Base-by-base conservation (phyloP, 2,113 vertebrate species). In the Hiodon tergisus region DNA sequence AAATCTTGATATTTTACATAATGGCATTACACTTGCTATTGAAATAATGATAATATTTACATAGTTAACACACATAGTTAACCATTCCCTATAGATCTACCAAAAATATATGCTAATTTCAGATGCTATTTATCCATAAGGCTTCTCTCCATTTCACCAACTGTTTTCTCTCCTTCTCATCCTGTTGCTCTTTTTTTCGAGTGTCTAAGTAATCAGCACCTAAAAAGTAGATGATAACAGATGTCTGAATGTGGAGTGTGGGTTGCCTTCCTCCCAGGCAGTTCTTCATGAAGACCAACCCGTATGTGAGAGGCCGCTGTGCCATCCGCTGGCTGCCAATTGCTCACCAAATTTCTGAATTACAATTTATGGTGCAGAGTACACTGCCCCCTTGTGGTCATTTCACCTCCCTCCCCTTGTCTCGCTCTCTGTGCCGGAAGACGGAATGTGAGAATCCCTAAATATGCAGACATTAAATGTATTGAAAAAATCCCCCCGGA, bases 351-450 rank as follows among this genome's bases (percentile, higher is more conserved):
- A 66, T 67, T 66, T 48, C 17, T 51, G 57, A 17, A 6, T 67
- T 6, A 1, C 5, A 65, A 60, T 81, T 65, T 17, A 68, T 67
- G 58, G 61, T 75, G 72, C 78, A 75, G 78, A 73, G 74, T 82
- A 86, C 79, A 75, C 83, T 88, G 87, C 86, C 87, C 80, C 78
- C 88, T 87, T 80, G 85, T 90, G 89, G 88, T 60, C 59, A 53
- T 11, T 58, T 0, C n/a, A 14, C n/a, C 14, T 31, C 5, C 14
- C 17, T 66, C 62, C 3, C 11, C 16, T 8, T 16, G 14, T 17
- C 17, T 59, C 46, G 11, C 13, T 52, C 5, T 16, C 4, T 52
- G 66, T 66, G 11, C 9, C 31, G 10, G 9, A 57, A 57, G 6
- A 57, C 6, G 1, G 6, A 8, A 11, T 57, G 55, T 8, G 11